A percentile compares a stretch with the other conserved stretches of the same genome.
These are phyloP conservation scores for Urocynchramus pylzowi DNA, from an alignment of 2,113 vertebrate genomes.

Conservation along the genomic window DNA sequence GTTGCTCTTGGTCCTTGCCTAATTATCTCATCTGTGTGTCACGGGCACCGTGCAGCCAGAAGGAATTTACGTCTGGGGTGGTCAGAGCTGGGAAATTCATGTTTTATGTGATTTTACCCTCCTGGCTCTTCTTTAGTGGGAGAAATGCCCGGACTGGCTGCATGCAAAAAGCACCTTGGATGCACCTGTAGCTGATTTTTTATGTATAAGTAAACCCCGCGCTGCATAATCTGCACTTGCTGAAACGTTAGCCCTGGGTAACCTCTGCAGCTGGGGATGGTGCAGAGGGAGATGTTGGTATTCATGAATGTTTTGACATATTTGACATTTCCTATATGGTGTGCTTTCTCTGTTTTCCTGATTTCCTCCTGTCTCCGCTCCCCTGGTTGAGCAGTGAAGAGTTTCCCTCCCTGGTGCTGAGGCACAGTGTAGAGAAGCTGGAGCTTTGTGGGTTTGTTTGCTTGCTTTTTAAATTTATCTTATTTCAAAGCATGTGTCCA, in stretches of 20 bases:
- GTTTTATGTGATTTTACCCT: background rate
- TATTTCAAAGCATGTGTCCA: background rate
- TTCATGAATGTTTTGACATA: slow-evolving; percentile 79
- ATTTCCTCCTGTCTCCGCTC: background rate
- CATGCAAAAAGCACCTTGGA: background rate
- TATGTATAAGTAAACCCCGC: slow-evolving; percentile 39
- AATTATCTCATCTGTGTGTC: background rate
- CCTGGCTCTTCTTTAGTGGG: background rate
- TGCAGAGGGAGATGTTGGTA: slow-evolving; percentile 74
- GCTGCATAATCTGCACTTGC: slow-evolving; percentile 69
- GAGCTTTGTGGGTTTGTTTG: background rate
- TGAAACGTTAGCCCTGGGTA: slow-evolving; percentile 72
- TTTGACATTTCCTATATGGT: slow-evolving; percentile 76
- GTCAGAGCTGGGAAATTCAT: background rate
- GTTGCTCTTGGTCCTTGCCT: slow-evolving; percentile 15
- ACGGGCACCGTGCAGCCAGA: background rate
- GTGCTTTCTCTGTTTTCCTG: slow-evolving; percentile 47
- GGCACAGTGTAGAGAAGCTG: background rate
- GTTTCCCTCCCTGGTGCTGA: background rate
- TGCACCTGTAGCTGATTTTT: slow-evolving; percentile 63
- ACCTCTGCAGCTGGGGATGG: slow-evolving; percentile 71
- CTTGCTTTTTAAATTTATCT: background rate
- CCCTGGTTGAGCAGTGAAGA: background rate
- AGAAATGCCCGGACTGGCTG: background rate
- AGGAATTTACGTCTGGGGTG: background rate